A percentile compares a stretch with the other conserved stretches of the same genome.
phyloP scores from a whole-genome alignment of 1,140 invertebrate genomes.

The Leptinotarsa defecta region DNA sequence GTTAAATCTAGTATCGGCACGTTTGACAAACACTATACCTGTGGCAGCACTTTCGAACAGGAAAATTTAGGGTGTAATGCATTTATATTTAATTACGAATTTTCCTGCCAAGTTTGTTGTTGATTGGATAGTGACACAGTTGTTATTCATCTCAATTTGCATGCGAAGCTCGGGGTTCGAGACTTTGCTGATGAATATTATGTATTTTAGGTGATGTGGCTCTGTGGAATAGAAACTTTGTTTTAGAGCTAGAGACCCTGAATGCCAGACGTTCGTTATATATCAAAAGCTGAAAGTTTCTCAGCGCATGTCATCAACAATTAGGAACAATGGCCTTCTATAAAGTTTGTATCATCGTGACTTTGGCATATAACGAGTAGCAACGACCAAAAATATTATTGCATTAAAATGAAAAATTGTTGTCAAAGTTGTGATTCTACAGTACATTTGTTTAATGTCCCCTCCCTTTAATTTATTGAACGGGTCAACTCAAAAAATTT shows the following conservation, averaged over 20 bases:
- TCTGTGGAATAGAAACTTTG: not conserved
- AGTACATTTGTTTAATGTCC: too few species aligned
- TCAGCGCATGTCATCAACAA: too few species aligned
- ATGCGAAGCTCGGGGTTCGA: not conserved
- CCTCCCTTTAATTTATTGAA: too few species aligned
- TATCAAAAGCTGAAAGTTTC: too few species aligned
- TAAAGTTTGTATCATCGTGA: too few species aligned
- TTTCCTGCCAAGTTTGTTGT: not conserved
- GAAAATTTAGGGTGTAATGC: conserved; percentile 5
- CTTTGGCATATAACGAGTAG: too few species aligned
- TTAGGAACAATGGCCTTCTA: too few species aligned
- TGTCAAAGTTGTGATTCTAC: too few species aligned
- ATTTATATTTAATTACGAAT: conserved; percentile 24
- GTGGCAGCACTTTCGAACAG: conserved; percentile 18
- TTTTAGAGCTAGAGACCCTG: not conserved
- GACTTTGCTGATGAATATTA: not conserved
- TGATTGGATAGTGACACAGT: not conserved
- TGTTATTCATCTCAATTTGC: not conserved
- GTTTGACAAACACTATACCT: conserved; percentile 33
- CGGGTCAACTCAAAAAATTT: too few species aligned
- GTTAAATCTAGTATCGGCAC: conserved; percentile 31
- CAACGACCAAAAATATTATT: too few species aligned
- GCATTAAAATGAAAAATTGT: too few species aligned
- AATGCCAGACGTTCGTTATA: not conserved
- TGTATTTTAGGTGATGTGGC: not conserved